Conservation (phyloP, 2,888 invertebrate genomes). For the Dasysyrphus tricinctus region DNA sequence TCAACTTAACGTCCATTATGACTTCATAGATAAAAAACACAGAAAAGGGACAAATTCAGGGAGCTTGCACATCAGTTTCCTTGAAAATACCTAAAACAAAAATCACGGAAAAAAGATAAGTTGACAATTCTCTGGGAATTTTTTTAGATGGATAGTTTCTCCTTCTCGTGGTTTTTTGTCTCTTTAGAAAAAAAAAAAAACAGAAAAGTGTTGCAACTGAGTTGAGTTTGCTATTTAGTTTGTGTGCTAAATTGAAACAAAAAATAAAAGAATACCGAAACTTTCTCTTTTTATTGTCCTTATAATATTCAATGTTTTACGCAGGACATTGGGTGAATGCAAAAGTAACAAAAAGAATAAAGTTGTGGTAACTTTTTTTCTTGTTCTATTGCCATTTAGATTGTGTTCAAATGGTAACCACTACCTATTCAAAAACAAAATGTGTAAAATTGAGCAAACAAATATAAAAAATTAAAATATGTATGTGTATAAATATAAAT, state of each 20-base stretch:
- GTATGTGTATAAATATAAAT: background rate
- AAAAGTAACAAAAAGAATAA: too few relatives aligned
- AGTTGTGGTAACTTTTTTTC: constrained; percentile 1
- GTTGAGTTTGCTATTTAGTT: constrained; percentile 17
- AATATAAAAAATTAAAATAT: background rate
- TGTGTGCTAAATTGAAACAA: background rate
- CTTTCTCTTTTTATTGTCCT: constrained; percentile 24
- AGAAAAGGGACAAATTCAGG: constrained; percentile 40
- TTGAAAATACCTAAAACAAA: background rate
- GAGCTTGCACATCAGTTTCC: constrained; percentile 29
- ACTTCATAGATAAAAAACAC: constrained; percentile 6
- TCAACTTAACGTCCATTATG: constrained; percentile 65
- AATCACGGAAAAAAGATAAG: background rate
- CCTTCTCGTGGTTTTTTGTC: background rate
- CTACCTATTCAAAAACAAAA: background rate
- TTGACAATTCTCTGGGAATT: constrained; percentile 28
- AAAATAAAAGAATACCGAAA: constrained; percentile 21
- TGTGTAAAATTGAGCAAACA: background rate
- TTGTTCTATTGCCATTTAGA: constrained; percentile 7
- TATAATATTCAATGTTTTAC: constrained; percentile 11
- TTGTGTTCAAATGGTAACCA: constrained; percentile 21
- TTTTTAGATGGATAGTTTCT: constrained; percentile 26
- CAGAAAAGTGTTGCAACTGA: constrained; percentile 34
- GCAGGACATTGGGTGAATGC: constrained; percentile 11
- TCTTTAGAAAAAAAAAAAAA: background rate